Conservation (phyloP, 2,888 invertebrate genomes). For the Neoitamus cyanurus region DNA sequence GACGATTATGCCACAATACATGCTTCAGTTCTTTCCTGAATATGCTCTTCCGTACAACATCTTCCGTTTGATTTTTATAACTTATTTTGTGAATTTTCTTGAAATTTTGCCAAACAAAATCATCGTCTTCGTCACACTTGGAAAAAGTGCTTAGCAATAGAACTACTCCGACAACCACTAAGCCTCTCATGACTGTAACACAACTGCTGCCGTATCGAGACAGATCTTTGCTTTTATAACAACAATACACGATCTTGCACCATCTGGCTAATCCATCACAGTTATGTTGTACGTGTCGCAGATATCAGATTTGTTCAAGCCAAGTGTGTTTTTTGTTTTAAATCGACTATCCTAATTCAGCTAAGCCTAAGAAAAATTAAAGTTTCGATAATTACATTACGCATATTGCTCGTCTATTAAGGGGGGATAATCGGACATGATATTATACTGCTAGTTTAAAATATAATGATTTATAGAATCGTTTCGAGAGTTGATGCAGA, state of each 20-base stretch:
- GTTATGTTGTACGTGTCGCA: neutral
- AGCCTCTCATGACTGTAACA: neutral
- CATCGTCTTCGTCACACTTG: neutral
- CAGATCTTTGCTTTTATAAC: neutral
- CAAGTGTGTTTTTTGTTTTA: too few relatives aligned
- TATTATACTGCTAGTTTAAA: too few relatives aligned
- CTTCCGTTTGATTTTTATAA: neutral
- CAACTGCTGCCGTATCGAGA: neutral
- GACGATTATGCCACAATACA: constrained; percentile 13
- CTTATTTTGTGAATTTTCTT: constrained; percentile 8
- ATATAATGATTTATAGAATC: too few relatives aligned
- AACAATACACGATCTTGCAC: neutral
- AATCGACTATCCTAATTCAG: too few relatives aligned
- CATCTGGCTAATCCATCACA: neutral
- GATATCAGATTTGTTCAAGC: too few relatives aligned
- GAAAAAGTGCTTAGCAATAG: neutral
- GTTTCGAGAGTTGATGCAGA: too few relatives aligned
- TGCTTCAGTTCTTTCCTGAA: neutral
- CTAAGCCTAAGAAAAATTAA: too few relatives aligned
- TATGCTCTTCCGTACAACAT: neutral
- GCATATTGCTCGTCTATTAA: too few relatives aligned
- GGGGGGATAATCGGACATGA: too few relatives aligned
- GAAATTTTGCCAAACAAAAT: constrained; percentile 1
- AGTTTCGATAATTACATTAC: too few relatives aligned
- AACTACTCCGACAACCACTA: neutral